Evolutionary conservation across 2,888 invertebrate genomes (phyloP), one percentile per base, ranked within the genome.

Genomic region (Polymixis lichenea): DNA sequence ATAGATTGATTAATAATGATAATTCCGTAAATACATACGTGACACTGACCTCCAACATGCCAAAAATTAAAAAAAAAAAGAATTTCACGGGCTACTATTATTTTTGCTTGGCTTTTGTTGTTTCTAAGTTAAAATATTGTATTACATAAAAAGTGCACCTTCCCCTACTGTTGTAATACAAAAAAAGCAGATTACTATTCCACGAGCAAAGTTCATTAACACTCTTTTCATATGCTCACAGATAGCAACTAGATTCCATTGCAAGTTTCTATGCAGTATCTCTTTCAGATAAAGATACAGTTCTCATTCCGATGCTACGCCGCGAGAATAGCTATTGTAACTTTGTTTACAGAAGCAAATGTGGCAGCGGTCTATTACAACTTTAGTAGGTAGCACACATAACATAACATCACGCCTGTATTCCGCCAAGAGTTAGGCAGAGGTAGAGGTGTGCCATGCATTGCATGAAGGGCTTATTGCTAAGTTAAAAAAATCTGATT

Each of bases 261-360:
- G 75, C 67, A 80, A 77, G 60, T 87, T 85, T 73, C 72, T 74
- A 71, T 65, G 74, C 65, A 66, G 76, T 85, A 81, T 72, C 49
- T 32, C 53, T 56, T 60, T 0, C 13, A 80, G 77, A 83, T 49
- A 49, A 51, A 51, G 19, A 51, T 51, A 51, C 2, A 75, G 68
- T 67, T 72, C 65, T 72, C 86, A 83, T 83, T 80, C 51, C 75
- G 32, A 78, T 76, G 67, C 74, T 11, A 77, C 80, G 87, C 86
- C 19, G 8, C 22, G 17, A 56, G 86, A 85, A 86, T 87, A 71
- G 43, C 60, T 78, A 86, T 64, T n/a, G 72, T 15, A 22, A 72
- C 25, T 81, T 70, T 82, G 49, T 58, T 58, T 67, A 74, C 15
- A 67, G n/a, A 64, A 60, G n/a, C 46, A 25, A 74, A 60, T 7